Conservation (phyloP, 1,140 invertebrate species). For the Probaryconus sp. region DNA sequence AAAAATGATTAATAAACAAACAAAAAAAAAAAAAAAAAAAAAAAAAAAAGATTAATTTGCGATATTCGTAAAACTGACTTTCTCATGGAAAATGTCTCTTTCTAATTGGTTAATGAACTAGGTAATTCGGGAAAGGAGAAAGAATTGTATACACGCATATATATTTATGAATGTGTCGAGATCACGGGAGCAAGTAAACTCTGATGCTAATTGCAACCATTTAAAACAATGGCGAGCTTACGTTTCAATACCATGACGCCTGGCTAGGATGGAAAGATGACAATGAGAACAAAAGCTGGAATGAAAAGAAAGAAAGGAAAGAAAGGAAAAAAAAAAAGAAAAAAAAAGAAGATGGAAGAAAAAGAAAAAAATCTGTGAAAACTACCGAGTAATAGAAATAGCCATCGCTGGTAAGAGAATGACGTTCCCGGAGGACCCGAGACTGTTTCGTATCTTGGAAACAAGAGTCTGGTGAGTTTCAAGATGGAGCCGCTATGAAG, state of each 20-base stretch:
- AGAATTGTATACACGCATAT: too few species aligned
- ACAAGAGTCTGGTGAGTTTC: conserved; percentile 28
- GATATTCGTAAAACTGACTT: too few species aligned
- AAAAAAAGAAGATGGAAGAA: too few species aligned
- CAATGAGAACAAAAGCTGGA: conserved; percentile 40
- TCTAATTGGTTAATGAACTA: too few species aligned
- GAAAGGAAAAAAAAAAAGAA: too few species aligned
- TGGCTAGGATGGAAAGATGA: conserved; percentile 39
- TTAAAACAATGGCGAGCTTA: conserved; percentile 33
- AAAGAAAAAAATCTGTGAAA: conserved; percentile 44
- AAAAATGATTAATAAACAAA: too few species aligned
- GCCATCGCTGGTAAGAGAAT: conserved; percentile 52
- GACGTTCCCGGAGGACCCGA: conserved; percentile 40
- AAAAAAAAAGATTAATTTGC: too few species aligned
- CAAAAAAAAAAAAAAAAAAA: too few species aligned
- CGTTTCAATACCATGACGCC: conserved; percentile 37
- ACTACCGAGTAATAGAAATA: conserved; percentile 47
- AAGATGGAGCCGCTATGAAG: conserved; percentile 27
- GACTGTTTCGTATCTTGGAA: conserved; percentile 40
- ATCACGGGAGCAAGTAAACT: conserved; percentile 11
- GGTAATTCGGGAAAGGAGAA: too few species aligned
- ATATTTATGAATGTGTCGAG: too few species aligned
- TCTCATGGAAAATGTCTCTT: too few species aligned
- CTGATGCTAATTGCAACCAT: conserved; percentile 35
- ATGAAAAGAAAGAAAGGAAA: conserved; percentile 19